Conservation (phyloP, 2,888 invertebrate species). For the Loripinus fragilis region DNA sequence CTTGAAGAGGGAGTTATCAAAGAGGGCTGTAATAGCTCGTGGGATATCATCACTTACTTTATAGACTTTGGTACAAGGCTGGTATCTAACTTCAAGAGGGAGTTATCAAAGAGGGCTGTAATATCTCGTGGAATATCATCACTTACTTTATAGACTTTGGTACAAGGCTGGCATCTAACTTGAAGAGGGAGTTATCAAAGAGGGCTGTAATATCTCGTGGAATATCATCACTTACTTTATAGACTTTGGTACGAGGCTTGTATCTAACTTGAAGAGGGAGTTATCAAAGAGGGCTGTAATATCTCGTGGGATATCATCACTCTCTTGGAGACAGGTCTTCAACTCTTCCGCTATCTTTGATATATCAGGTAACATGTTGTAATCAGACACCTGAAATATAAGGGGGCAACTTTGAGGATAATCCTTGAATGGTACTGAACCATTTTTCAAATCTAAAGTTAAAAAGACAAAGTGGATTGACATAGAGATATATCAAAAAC, state of each 20-base stretch:
- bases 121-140: slow-evolving; percentile 90
- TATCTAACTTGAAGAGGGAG: slow-evolving; percentile 84
- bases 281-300: slow-evolving; percentile 88
- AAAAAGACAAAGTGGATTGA: too few relatives aligned
- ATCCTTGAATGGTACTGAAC: too few relatives aligned
- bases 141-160: slow-evolving; percentile 68
- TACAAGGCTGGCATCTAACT: too few relatives aligned
- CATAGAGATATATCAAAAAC: too few relatives aligned
- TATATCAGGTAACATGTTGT: slow-evolving; percentile 95
- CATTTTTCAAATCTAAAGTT: too few relatives aligned
- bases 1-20: too few relatives aligned
- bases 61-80: slow-evolving; percentile 90
- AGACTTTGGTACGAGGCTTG: slow-evolving; percentile 91
- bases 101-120: slow-evolving; percentile 87
- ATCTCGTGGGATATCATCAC: slow-evolving; percentile 89
- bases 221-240: slow-evolving; percentile 83
- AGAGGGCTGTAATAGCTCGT: too few relatives aligned
- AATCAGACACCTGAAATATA: slow-evolving; percentile 91
- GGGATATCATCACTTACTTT: too few relatives aligned
- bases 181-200: too few relatives aligned
- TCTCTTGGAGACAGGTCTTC: slow-evolving; percentile 90
- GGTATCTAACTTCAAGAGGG: slow-evolving; percentile 85
- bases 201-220: too few relatives aligned
- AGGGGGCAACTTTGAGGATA: too few relatives aligned
- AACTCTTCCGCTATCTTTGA: slow-evolving; percentile 90